phyloP scores from a whole-genome alignment of 2,888 invertebrate species.

The Tachina grossa region DNA sequence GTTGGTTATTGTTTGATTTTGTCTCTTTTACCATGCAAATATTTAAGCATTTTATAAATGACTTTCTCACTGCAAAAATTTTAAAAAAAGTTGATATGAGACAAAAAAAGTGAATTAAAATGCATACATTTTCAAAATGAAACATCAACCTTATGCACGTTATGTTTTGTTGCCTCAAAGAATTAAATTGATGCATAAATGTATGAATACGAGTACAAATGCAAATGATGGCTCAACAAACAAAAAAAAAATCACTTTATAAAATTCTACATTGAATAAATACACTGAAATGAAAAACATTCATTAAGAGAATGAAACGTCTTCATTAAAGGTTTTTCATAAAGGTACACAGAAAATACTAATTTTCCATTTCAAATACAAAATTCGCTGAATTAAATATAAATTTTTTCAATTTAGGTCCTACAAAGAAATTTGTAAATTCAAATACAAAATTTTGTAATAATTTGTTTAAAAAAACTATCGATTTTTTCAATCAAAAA shows the following conservation, averaged over 20 bases:
- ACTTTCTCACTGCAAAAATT: slow-evolving; percentile 36
- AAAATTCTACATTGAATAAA: slow-evolving; percentile 27
- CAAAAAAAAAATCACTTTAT: background rate
- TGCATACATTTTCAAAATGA: slow-evolving; percentile 25
- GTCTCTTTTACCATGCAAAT: slow-evolving; percentile 28
- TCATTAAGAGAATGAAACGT: slow-evolving; percentile 40
- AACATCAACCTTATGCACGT: slow-evolving; percentile 45
- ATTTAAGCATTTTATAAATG: slow-evolving; percentile 45
- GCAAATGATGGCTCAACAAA: slow-evolving; percentile 33
- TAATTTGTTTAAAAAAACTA: too few species aligned
- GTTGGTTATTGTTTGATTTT: slow-evolving; percentile 10
- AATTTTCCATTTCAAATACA: too few species aligned
- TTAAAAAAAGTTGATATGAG: background rate
- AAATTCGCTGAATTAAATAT: too few species aligned
- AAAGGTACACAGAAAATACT: too few species aligned
- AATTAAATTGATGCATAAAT: slow-evolving; percentile 51
- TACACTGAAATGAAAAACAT: slow-evolving; percentile 35
- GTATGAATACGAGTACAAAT: slow-evolving; percentile 51
- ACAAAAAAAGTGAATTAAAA: background rate
- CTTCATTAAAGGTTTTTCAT: slow-evolving; percentile 31
- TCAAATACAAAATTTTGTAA: too few species aligned
- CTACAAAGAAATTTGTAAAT: too few species aligned
- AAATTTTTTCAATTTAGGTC: too few species aligned
- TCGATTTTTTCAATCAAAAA: too few species aligned
- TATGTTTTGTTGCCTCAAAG: slow-evolving; percentile 54